These are phyloP conservation scores for Diuraphis noxia DNA, from an alignment of 1,140 invertebrate species.

Conservation along the genomic window DNA sequence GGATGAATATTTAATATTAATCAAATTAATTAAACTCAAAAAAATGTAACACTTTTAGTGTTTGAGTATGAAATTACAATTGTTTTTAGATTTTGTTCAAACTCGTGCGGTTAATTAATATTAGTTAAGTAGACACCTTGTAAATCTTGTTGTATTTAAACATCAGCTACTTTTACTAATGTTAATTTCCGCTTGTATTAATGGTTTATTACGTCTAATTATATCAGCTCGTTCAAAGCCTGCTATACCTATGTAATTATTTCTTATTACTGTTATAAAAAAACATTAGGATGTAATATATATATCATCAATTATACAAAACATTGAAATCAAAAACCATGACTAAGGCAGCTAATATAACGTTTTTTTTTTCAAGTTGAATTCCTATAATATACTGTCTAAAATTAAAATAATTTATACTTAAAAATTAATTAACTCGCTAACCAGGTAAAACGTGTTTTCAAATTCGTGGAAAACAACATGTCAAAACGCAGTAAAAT, in stretches of 20 bases:
- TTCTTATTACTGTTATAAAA: not conserved
- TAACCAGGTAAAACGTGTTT: not conserved
- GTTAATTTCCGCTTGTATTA: not conserved
- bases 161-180: not conserved
- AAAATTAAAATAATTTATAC: not conserved
- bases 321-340: constrained; percentile 15
- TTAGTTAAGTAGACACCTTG: constrained; percentile 4
- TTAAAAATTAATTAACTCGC: not conserved
- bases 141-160: not conserved
- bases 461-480: not conserved
- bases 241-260: not conserved
- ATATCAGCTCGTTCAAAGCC: not conserved
- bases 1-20: not conserved
- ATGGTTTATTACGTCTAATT: not conserved
- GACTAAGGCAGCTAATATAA: not conserved
- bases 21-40: not conserved
- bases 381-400: not conserved
- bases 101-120: constrained; percentile 17
- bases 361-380: not conserved
- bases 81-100: not conserved
- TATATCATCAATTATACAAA: not conserved
- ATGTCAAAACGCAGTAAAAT: not conserved
- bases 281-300: not conserved
- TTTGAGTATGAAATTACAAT: not conserved
- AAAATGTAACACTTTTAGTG: not conserved